Evolutionary conservation across 2,797 vertebrate genomes (phyloP).

Genomic region (Poliocrania exsul): DNA sequence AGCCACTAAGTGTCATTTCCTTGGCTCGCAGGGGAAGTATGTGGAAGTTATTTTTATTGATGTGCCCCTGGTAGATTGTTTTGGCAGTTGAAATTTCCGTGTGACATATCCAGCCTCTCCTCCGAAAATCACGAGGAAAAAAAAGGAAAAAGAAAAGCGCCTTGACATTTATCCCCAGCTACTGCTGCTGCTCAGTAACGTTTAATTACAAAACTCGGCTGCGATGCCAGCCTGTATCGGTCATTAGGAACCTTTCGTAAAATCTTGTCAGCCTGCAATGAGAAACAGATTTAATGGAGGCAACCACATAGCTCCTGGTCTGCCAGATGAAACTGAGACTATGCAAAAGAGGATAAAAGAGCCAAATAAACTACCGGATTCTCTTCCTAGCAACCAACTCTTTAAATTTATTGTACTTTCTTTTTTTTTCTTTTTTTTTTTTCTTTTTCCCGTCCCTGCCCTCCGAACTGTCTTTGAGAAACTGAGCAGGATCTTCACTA

Average conservation of each 20-base stretch:
- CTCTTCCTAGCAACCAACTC: constrained; percentile 19
- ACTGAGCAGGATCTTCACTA: background rate
- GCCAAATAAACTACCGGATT: background rate
- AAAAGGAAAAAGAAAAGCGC: background rate
- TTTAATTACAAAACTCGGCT: constrained; percentile 50
- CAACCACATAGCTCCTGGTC: background rate
- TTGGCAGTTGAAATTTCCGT: constrained; percentile 25
- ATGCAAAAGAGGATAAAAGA: constrained; percentile 5
- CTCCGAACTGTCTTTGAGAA: background rate
- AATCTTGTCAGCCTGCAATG: constrained; percentile 26
- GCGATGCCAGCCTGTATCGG: constrained; percentile 5
- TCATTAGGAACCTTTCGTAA: constrained; percentile 22
- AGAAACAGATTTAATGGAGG: constrained; percentile 43
- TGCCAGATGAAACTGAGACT: constrained; percentile 49
- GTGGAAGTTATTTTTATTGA: constrained; percentile 27
- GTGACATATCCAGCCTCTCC: background rate
- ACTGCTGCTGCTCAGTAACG: background rate
- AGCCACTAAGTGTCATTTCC: background rate
- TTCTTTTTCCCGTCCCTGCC: background rate
- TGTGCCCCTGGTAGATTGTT: background rate
- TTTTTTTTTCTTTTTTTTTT: no score
- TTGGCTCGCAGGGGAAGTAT: background rate
- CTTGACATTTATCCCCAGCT: constrained; percentile 17
- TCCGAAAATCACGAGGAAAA: background rate
- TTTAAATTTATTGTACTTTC: background rate